Conservation (phyloP, 2,797 vertebrate species). For the Apodemus agrarius region DNA sequence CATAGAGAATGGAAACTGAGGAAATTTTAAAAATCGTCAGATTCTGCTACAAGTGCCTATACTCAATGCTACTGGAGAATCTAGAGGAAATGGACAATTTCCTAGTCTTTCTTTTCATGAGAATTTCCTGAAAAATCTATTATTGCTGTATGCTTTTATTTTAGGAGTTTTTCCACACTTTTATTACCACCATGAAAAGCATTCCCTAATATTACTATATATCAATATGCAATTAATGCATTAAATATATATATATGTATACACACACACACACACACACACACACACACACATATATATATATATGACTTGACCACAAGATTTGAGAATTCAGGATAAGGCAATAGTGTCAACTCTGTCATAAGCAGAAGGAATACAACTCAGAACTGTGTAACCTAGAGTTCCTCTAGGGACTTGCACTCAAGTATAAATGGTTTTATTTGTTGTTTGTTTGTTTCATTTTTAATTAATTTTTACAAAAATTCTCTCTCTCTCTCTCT, state of each 20-base stretch:
- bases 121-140: neutral
- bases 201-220: neutral
- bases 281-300: too few species aligned
- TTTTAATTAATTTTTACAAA: neutral
- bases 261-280: too few species aligned
- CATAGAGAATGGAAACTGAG: too few species aligned
- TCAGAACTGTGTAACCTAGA: neutral
- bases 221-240: neutral
- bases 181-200: neutral
- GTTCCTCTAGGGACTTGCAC: neutral
- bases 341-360: neutral
- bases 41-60: too few species aligned
- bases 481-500: neutral
- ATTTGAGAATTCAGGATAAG: neutral
- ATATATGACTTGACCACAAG: neutral
- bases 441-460: neutral
- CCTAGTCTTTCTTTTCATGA: neutral
- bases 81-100: too few species aligned
- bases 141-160: neutral
- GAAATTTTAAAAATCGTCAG: too few species aligned
- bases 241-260: neutral
- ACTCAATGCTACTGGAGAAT: too few species aligned
- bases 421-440: neutral
- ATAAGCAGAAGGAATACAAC: neutral
- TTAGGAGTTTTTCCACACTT: neutral